Evolutionary conservation across 2,113 vertebrate species (phyloP), one percentile per base, ranked within the genome.

Genomic region (Chiloscyllium plagiosum): DNA sequence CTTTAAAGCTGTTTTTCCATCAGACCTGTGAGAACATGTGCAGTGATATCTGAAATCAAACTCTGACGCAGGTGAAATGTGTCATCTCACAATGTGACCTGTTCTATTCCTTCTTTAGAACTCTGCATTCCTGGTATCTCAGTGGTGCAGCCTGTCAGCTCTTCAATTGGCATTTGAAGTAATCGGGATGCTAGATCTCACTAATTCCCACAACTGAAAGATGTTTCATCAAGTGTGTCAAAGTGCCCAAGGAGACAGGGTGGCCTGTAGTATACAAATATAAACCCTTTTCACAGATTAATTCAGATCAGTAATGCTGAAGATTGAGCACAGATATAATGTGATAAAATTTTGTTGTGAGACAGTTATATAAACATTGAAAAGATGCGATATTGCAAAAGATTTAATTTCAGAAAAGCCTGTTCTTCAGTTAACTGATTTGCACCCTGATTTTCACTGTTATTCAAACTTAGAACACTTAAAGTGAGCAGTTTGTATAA

Each of bases 31-130:
- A 95, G 42, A 61, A 65, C 33, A 22, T 22, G 56, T 92, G 89
- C 29, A 66, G 22, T 12, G 37, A 68, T 95, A 95, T 95, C 93
- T 29, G 93, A 70, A 95, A 72, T 72, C 93, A 95, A 72, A 95
- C 42, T 95, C 66, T 95, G 94, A 95, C 94, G 94, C 69, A 95
- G 69, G 68, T 70, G 69, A 72, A 72, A 37, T 29, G 42, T 95
- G 42, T 26, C 94, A 50, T 95, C 42, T 69, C 24, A 61, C 22
- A 95, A 72, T 50, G 93, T 50, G 93, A 95, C n/a, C 66, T 72
- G 69, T 50, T 29, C 93, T 50, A 69, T 69, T 95, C 68, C 56
- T 72, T 42, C 93, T 50, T 69, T 8, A 29, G 50, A 89, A 95
- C 50, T 2, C 93, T 95, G 66, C 10, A 13, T 72, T 95, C 47